Percentiles rank a stretch among this genome's conserved stretches.
phyloP scores from a whole-genome alignment of 2,113 vertebrate genomes.

The Aldabrachelys gigantea region DNA sequence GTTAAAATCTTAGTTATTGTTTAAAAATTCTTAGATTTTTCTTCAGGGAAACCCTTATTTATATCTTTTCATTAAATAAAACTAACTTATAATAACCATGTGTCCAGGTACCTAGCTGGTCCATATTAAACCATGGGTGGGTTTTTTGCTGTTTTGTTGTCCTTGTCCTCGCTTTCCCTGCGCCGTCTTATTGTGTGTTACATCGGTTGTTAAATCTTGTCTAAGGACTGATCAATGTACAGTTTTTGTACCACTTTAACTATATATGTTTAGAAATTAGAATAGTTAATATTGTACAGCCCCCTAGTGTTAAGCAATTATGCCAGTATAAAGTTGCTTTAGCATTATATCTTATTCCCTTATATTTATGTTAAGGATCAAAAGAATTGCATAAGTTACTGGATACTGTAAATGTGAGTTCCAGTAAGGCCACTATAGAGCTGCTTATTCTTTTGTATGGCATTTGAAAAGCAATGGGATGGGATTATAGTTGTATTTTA shows the following conservation, averaged over 20 bases:
- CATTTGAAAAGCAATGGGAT: not conserved
- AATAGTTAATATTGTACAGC: not conserved
- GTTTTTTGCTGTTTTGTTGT: not conserved
- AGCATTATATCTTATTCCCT: not conserved
- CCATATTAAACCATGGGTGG: not conserved
- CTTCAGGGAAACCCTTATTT: not conserved
- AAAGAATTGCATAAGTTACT: not conserved
- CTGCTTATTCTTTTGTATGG: not conserved
- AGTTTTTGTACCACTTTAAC: not conserved
- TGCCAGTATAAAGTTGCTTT: not conserved
- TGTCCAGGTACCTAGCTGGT: not conserved
- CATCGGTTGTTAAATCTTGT: not conserved
- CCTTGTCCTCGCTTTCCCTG: not conserved
- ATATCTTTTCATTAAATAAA: not conserved
- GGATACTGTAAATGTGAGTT: not conserved
- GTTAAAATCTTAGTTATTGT: not conserved
- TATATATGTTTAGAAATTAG: not conserved
- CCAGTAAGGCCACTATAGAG: fast-evolving
- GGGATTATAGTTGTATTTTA: not conserved
- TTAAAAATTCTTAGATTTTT: not conserved
- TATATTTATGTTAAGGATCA: not conserved
- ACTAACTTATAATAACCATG: not conserved
- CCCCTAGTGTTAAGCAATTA: not conserved
- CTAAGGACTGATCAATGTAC: not conserved
- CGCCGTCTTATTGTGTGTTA: not conserved